Base-by-base conservation (phyloP, 2,888 invertebrate genomes). In the Arrhopalites spinosus region DNA sequence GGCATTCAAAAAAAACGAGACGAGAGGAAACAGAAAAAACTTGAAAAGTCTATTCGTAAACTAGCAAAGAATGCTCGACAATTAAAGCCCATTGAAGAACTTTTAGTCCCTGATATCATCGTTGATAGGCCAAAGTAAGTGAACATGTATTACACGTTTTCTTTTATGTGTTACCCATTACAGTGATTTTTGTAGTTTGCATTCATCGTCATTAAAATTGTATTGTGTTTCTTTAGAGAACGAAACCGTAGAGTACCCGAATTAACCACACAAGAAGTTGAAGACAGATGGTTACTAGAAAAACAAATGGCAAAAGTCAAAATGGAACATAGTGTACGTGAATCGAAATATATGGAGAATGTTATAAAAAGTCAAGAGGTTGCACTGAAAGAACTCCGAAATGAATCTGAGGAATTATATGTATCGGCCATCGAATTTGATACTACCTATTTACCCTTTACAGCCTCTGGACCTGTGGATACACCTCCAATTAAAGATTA, bases 71-170 rank as follows among this genome's bases (percentile, higher is more conserved):
- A 91, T 87, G 90, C 93, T 0, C 88, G 90, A 45, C 94, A 95
- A 84, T 85, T 95, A 68, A 98, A 98, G 86, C 96, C 98, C 0
- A 89, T 98, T 59, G 92, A 92, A 74, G 98, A 98, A 87, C 85
- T 92, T 79, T 93, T 96, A 86, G 88, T 92, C 11, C 90, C 94
- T 0, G 83, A 90, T 25, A 87, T 88, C 75, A 84, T 95, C 20
- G 83, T 90, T 25, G 90, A 92, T 83, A 88, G 91, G 84, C 87
- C 87, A 83, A 85, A 87, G 93, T 93, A 87, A 86, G 85, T 84
- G 73, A 47, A 25, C 30, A 7, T 15, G 36, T 25, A 20, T 50
- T 53, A 56, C 17, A 56, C n/a, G 7, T 17, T 8, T 20, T n/a
- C 5, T n/a, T n/a, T n/a, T n/a, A n/a, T n/a, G n/a, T n/a, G n/a